Conservation (phyloP, 2,797 vertebrate genomes). For the Astyanax mexicanus region DNA sequence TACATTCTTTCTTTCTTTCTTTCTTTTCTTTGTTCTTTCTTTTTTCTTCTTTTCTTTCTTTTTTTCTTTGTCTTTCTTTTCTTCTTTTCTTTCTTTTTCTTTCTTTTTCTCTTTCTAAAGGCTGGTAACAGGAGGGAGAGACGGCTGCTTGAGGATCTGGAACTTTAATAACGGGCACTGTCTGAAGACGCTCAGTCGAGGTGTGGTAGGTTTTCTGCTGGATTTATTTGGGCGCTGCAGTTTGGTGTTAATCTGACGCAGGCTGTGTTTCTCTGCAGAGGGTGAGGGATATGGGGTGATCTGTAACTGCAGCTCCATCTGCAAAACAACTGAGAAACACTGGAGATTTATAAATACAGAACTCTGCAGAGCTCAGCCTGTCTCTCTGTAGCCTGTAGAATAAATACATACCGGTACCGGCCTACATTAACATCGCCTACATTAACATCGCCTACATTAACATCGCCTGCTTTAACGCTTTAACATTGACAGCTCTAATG, state of each 20-base stretch:
- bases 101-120: slow-evolving; percentile 48
- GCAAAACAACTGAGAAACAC: not conserved
- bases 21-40: not conserved
- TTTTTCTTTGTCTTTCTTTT: not conserved
- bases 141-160: slow-evolving; percentile 78
- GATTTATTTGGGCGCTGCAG: not conserved
- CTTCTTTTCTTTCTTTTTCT: no score
- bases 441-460: no score
- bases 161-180: slow-evolving; percentile 77
- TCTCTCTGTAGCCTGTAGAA: no score
- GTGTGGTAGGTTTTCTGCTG: slow-evolving; percentile 39
- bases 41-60: not conserved
- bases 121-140: slow-evolving; percentile 79
- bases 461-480: no score
- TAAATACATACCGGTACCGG: no score
- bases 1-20: not conserved
- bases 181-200: slow-evolving; percentile 74
- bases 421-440: no score
- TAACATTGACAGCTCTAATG: no score
- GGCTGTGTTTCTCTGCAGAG: slow-evolving; percentile 14
- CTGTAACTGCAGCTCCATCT: not conserved
- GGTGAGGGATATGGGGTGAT: not conserved
- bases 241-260: slow-evolving; percentile 10
- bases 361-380: no score
- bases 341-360: not conserved